Conservation (phyloP, 92 coral and sea anemone species). For the Epizoanthus rinbou region DNA sequence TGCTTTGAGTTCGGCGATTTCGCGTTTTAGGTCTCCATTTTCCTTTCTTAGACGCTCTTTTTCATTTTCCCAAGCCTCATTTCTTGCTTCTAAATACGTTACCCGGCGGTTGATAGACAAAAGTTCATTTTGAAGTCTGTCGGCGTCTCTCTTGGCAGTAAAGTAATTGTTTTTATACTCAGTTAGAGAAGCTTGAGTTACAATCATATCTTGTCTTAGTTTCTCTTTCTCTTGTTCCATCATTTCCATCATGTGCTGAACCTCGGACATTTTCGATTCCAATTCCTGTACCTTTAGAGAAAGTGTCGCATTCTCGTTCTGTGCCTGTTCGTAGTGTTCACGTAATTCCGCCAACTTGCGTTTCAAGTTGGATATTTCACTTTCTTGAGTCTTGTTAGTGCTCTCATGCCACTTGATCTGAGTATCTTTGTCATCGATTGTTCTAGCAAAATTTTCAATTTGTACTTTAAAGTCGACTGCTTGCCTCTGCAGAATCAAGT, state of each 20-base stretch:
- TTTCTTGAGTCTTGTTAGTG: slow-evolving; percentile 74
- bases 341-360: slow-evolving; percentile 71
- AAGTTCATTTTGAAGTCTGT: slow-evolving; percentile 88
- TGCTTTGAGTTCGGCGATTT: slow-evolving; percentile 85
- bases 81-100: slow-evolving; percentile 78
- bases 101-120: slow-evolving; percentile 80
- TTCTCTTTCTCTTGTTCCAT: slow-evolving; percentile 84
- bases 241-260: slow-evolving; percentile 78
- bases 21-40: slow-evolving; percentile 69
- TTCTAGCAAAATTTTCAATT: slow-evolving; percentile 74
- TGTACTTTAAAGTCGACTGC: slow-evolving; percentile 68
- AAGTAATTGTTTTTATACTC: slow-evolving; percentile 82
- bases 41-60: slow-evolving; percentile 87
- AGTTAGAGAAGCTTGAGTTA: slow-evolving; percentile 67
- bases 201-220: slow-evolving; percentile 77
- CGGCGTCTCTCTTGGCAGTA: slow-evolving; percentile 84
- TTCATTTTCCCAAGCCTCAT: slow-evolving; percentile 81
- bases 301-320: slow-evolving; percentile 74
- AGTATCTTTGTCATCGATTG: slow-evolving; percentile 75
- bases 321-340: slow-evolving; percentile 82
- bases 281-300: slow-evolving; percentile 81
- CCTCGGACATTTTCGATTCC: slow-evolving; percentile 76
- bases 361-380: slow-evolving; percentile 80
- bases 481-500: slow-evolving; percentile 72
- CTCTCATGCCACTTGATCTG: slow-evolving; percentile 94